Evolutionary conservation across 2,113 vertebrate genomes (phyloP), one percentile per base, ranked within the genome.

Genomic region (Siniperca knerii): DNA sequence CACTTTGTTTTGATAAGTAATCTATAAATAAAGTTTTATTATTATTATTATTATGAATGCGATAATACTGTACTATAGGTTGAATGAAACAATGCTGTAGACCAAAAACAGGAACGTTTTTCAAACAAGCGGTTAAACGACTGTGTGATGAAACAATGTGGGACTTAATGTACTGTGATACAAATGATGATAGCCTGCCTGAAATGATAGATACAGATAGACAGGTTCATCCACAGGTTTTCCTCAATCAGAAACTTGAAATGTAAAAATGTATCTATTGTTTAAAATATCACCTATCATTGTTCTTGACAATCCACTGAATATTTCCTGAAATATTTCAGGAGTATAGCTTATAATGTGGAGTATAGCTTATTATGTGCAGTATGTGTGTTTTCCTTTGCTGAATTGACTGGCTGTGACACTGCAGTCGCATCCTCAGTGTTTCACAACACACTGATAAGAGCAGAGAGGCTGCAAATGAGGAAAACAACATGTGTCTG

Each of bases 391-490:
- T 29, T 44, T 44, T 46, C 57, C 12, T 1, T 35, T 8, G 7
- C 7, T 48, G 7, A 46, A 33, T 12, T 44, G 46, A 20, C 16
- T 1, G 35, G 11, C 52, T 77, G 35, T 21, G 29, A 52, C 21
- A 18, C 52, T 21, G 35, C 29, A 20, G 13, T 60, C 16, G 52
- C 23, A 5, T 23, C 15, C 12, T 46, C 52, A 69, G 21, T 35
- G 44, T 72, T 72, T 64, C 15, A 23, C 15, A 54, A 54, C 57
- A 37, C n/a, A 4, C 42, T 70, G 48, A 25, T 35, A 8, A 40
- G 77, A 61, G 67, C 15, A 37, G 46, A 40, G 48, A 46, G 69
- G n/a, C 60, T 73, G 35, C 16, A 65, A 16, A 81, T 54, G 69
- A 81, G 60, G 18, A 66, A 54, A 70, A 50, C 75, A 66, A 50